Evolutionary conservation across 2,888 invertebrate species (phyloP).

Genomic region (Bellardia bayeri): DNA sequence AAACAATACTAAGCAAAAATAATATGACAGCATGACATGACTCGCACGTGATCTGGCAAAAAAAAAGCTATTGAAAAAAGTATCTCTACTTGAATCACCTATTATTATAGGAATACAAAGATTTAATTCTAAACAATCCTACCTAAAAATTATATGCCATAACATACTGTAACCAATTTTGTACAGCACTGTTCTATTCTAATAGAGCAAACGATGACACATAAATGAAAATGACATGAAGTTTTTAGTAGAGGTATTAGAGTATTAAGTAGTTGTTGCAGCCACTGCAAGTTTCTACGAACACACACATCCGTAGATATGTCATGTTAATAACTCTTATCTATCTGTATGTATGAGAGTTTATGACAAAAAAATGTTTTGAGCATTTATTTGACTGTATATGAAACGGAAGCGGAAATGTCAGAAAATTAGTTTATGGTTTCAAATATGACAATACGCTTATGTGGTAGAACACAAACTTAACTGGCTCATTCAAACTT

Average conservation of each 20-base stretch:
- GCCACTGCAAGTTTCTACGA: not conserved
- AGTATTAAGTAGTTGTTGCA: conserved; percentile 55
- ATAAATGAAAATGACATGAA: conserved; percentile 51
- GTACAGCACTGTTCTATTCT: not conserved
- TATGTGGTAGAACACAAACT: conserved; percentile 51
- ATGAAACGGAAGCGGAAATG: conserved; percentile 71
- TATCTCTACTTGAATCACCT: too few species aligned
- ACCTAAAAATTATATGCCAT: too few species aligned
- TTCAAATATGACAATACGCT: conserved; percentile 71
- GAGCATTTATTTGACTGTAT: conserved; percentile 48
- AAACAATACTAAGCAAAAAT: too few species aligned
- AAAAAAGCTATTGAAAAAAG: too few species aligned
- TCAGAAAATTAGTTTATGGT: conserved; percentile 73
- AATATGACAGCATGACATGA: too few species aligned
- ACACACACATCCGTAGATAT: not conserved
- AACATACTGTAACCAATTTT: too few species aligned
- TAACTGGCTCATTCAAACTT: conserved; percentile 44
- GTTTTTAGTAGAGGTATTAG: conserved; percentile 59
- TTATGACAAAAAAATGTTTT: conserved; percentile 14
- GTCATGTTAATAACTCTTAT: conserved; percentile 1
- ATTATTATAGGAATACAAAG: too few species aligned
- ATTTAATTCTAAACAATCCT: too few species aligned
- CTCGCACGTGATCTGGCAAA: too few species aligned
- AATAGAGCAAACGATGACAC: conserved; percentile 21
- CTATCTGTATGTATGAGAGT: conserved; percentile 11